Evolutionary conservation across 1,140 invertebrate genomes (phyloP), one percentile per base, ranked within the genome.

Genomic region (Ruditapes philippinarum): DNA sequence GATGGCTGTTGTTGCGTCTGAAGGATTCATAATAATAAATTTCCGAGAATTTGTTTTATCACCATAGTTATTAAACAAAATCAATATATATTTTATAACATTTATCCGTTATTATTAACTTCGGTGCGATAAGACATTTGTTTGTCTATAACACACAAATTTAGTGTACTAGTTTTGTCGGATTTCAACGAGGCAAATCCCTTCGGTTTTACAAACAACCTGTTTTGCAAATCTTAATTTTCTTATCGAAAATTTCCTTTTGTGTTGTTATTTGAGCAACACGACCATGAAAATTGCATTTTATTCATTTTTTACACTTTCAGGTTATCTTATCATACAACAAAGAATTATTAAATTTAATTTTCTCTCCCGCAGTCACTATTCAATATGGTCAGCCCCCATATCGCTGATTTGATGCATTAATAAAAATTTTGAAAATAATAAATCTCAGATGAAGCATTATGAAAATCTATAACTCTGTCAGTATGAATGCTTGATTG

Each of bases 351-450:
- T 1, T 38, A 38, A 70, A 38, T 3, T 0, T 14, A 22, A 70
- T 12, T 22, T 17, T 70, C 38, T 51, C 36, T 76, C 85, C 85
- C n/a, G 17, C 74, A 79, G 74, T 31, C 79, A 82, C 28, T 31
- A 82, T 42, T 45, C 74, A 89, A 60, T 25, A 89, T 89, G n/a
- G 87, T 68, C 78, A 70, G 87, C 87, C 11, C 25, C 62, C 79
- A 86, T n/a, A n/a, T n/a, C n/a, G n/a, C n/a, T n/a, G n/a, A n/a
- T n/a, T n/a, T n/a, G n/a, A n/a, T n/a, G n/a, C n/a, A n/a, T n/a
- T n/a, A n/a, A n/a, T n/a, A n/a, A n/a, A n/a, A n/a, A n/a, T n/a
- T n/a, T n/a, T n/a, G n/a, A n/a, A n/a, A n/a, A n/a, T n/a, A n/a
- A n/a, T n/a, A n/a, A n/a, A n/a, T n/a, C n/a, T n/a, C n/a, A n/a